Evolutionary conservation across 2,113 vertebrate species (phyloP).

Genomic region (Ophiodon elongatus): DNA sequence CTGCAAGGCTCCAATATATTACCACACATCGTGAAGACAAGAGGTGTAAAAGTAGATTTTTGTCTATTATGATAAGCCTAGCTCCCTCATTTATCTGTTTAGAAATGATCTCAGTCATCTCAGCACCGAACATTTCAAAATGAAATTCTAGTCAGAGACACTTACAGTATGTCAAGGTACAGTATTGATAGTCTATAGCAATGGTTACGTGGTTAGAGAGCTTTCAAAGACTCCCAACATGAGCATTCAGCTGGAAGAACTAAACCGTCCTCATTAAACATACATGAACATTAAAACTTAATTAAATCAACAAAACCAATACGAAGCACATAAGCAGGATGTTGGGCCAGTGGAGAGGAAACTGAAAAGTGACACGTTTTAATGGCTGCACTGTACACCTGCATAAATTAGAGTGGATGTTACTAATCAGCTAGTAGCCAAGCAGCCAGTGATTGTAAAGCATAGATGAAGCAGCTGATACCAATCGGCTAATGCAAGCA

Average conservation of each 20-base stretch:
- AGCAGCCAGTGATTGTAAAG: not conserved
- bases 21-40: not conserved
- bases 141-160: not conserved
- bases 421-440: not conserved
- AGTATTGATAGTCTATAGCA: not conserved
- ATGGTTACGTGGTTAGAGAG: not conserved
- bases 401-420: not conserved
- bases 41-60: not conserved
- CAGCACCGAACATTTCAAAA: not conserved
- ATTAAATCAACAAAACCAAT: not conserved
- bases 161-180: not conserved
- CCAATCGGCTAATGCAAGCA: not conserved
- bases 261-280: not conserved
- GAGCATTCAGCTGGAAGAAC: not conserved
- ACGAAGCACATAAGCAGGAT: not conserved
- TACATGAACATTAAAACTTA: not conserved
- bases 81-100: not conserved
- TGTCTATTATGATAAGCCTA: not conserved
- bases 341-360: not conserved
- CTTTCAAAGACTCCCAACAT: not conserved
- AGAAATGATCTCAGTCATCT: not conserved
- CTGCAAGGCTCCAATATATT: not conserved
- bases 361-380: not conserved
- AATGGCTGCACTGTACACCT: slow-evolving; percentile 6
- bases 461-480: not conserved